A percentile compares a stretch with the other conserved stretches of the same genome.
Evolutionary conservation across 2,888 invertebrate genomes (phyloP).

Genomic region (Bruchidius siliquastri): DNA sequence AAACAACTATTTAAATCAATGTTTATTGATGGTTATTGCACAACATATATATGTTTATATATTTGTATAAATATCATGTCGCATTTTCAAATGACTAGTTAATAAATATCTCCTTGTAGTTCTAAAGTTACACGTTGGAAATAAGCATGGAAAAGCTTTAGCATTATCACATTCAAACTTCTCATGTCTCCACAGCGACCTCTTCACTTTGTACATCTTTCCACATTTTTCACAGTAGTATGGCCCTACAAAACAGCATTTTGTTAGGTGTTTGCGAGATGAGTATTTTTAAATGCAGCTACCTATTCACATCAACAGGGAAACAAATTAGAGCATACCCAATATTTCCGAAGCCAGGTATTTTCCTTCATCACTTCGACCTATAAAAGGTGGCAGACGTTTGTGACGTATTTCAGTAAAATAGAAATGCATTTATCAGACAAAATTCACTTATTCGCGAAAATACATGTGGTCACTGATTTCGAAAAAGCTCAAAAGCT

Average conservation of each 20-base stretch:
- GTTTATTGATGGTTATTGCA: not conserved
- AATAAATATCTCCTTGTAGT: conserved; percentile 7
- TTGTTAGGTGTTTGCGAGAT: not conserved
- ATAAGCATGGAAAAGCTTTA: conserved; percentile 6
- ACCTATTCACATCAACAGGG: conserved; percentile 1
- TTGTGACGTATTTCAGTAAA: no score
- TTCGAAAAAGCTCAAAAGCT: no score
- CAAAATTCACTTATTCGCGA: no score
- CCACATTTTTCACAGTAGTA: conserved; percentile 29
- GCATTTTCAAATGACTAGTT: conserved; percentile 1
- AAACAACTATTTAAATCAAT: not conserved
- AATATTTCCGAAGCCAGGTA: not conserved
- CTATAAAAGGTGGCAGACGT: no score
- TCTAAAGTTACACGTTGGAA: conserved; percentile 5
- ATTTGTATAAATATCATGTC: conserved; percentile 3
- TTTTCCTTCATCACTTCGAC: no score
- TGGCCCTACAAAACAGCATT: not conserved
- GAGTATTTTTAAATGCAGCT: not conserved
- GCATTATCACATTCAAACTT: conserved; percentile 21
- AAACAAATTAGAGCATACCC: not conserved
- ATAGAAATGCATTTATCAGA: no score
- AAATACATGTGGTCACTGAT: no score
- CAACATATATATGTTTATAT: not conserved
- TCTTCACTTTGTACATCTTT: conserved; percentile 31
- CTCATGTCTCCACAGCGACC: conserved; percentile 31